Conservation (phyloP, 30 jellyfish, hydroid and myxozoan genomes). For the Aurelia aurita region DNA sequence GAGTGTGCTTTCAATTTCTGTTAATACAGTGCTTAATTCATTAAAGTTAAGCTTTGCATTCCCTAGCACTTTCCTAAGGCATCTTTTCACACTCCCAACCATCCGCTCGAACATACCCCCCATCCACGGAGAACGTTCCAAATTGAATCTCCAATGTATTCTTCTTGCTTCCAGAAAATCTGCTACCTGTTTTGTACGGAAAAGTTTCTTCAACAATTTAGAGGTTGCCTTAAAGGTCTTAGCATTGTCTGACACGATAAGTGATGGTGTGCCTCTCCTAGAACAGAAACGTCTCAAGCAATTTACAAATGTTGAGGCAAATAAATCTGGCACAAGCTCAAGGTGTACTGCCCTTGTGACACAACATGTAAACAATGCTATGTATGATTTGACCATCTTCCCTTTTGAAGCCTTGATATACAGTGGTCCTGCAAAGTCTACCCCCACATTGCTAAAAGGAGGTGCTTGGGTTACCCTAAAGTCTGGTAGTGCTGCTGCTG, state of each 20-base stretch:
- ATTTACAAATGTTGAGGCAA: background rate
- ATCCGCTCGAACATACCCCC: slow-evolving; percentile 22
- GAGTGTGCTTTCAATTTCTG: slow-evolving; percentile 6
- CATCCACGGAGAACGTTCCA: slow-evolving; percentile 23
- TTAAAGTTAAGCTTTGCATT: background rate
- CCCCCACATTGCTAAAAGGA: slow-evolving; percentile 5
- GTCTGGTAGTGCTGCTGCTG: slow-evolving; percentile 2
- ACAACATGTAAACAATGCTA: slow-evolving; percentile 13
- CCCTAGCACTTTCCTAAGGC: slow-evolving; percentile 1
- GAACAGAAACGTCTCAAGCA: background rate
- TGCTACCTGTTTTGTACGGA: background rate
- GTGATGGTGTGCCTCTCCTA: slow-evolving; percentile 4
- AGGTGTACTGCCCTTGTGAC: background rate
- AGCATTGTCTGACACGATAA: slow-evolving; percentile 15
- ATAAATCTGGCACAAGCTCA: background rate
- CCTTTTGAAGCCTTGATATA: background rate
- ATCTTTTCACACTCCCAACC: slow-evolving; percentile 10
- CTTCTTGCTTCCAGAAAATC: background rate
- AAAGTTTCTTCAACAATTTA: background rate
- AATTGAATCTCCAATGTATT: slow-evolving; percentile 9
- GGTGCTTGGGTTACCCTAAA: slow-evolving; percentile 3
- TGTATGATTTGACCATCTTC: background rate
- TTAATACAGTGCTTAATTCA: background rate
- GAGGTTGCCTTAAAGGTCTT: slow-evolving; percentile 1
- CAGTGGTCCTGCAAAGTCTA: slow-evolving; percentile 13